Conservation (phyloP, 2,888 invertebrate species). For the Tenodera sinensis region DNA sequence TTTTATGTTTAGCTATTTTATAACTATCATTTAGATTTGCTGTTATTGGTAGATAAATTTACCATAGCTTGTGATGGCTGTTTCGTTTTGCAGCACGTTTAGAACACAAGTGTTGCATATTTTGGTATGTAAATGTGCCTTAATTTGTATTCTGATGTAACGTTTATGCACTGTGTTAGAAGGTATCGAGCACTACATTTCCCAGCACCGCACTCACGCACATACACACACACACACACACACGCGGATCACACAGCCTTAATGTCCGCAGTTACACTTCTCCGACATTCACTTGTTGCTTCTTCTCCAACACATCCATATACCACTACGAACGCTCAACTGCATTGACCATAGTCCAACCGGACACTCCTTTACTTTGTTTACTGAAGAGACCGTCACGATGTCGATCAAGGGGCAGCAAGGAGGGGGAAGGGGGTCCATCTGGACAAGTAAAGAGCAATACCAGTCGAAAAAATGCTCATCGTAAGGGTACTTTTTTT, state of each 20-base stretch:
- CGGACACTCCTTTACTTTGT: not conserved
- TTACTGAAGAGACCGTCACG: not conserved
- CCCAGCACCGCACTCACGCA: not conserved
- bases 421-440: slow-evolving; percentile 14
- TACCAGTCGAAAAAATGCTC: slow-evolving; percentile 8
- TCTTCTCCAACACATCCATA: not conserved
- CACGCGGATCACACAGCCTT: not conserved
- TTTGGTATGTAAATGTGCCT: too few species aligned
- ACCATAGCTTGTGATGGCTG: too few species aligned
- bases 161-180: too few species aligned
- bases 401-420: not conserved
- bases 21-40: too few species aligned
- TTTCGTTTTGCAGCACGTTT: too few species aligned
- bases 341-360: not conserved
- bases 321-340: not conserved
- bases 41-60: too few species aligned
- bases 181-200: too few species aligned
- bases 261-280: not conserved
- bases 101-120: too few species aligned
- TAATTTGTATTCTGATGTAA: too few species aligned
- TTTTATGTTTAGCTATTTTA: too few species aligned
- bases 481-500: slow-evolving; percentile 7
- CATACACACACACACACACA: not conserved
- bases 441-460: slow-evolving; percentile 21
- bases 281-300: not conserved